Percentiles rank a stretch among this genome's conserved stretches.
Conservation (phyloP, 2,888 invertebrate species). For the Nemotelus pantherinus region DNA sequence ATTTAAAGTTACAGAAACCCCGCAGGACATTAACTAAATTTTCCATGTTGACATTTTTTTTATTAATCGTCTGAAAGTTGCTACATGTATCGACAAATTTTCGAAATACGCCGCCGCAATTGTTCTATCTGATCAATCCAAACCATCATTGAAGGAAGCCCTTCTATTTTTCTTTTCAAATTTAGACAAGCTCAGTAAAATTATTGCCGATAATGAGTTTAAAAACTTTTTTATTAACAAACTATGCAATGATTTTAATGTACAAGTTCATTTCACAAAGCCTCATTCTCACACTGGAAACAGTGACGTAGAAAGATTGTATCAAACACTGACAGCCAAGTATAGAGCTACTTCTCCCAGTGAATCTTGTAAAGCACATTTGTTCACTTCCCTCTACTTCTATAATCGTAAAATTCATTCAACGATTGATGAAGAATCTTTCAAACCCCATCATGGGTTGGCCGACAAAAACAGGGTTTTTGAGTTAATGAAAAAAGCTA, state of each 20-base stretch:
- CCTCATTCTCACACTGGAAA: neutral
- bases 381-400: neutral
- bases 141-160: slow-evolving; percentile 17
- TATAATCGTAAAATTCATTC: slow-evolving; percentile 23
- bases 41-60: slow-evolving; percentile 17
- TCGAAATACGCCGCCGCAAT: slow-evolving; percentile 12
- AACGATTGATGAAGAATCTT: neutral
- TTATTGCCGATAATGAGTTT: slow-evolving; percentile 27
- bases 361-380: slow-evolving; percentile 2
- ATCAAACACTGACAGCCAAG: slow-evolving; percentile 10
- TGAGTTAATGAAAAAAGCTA: neutral
- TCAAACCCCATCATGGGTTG: slow-evolving; percentile 7
- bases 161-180: slow-evolving; percentile 16
- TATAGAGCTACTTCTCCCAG: slow-evolving; percentile 4
- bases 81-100: slow-evolving; percentile 20
- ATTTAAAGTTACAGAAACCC: slow-evolving; percentile 16
- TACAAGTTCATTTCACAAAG: too few relatives aligned
- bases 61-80: slow-evolving; percentile 11
- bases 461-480: neutral
- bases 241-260: neutral
- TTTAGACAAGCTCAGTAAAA: slow-evolving; percentile 15
- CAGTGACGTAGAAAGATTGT: slow-evolving; percentile 7
- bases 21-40: slow-evolving; percentile 10
- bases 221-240: slow-evolving; percentile 12
- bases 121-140: slow-evolving; percentile 5